Evolutionary conservation across 2,888 invertebrate genomes (phyloP).

Genomic region (Teinopalpus imperialis): DNA sequence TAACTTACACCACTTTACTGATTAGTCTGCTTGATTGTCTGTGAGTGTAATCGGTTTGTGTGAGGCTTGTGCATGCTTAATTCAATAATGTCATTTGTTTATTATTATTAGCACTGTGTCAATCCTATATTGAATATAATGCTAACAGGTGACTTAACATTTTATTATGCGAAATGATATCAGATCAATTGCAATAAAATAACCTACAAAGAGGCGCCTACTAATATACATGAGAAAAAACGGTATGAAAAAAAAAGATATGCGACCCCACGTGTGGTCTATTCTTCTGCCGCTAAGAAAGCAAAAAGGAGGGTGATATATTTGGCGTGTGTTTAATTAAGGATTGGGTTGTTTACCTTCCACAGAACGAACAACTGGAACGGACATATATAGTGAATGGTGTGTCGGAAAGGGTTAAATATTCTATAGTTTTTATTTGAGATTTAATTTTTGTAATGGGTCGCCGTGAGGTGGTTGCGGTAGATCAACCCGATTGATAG

Average conservation of each 20-base stretch:
- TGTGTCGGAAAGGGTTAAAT: no score
- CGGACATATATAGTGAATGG: conserved; percentile 13
- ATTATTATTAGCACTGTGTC: no score
- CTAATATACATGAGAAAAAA: not conserved
- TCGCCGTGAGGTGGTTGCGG: no score
- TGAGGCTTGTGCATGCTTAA: no score
- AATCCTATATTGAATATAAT: no score
- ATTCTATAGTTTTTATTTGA: no score
- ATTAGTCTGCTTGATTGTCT: no score
- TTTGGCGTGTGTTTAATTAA: conserved; percentile 5
- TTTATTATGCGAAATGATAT: not conserved
- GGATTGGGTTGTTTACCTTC: conserved; percentile 13
- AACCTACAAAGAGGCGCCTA: conserved; percentile 5
- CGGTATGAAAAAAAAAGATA: not conserved
- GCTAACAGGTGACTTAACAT: conserved; percentile 1
- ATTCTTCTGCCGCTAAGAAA: not conserved
- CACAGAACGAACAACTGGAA: conserved; percentile 22
- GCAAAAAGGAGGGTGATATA: conserved; percentile 1
- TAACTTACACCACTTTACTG: no score
- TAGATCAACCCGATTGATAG: no score
- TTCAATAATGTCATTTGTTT: no score
- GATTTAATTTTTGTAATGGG: no score
- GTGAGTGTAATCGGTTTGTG: no score
- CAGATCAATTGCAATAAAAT: not conserved
- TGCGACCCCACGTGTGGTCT: not conserved